These are phyloP conservation scores for Sinopyrophorus schimmeli DNA, from an alignment of 2,888 invertebrate genomes.

Conservation along the genomic window DNA sequence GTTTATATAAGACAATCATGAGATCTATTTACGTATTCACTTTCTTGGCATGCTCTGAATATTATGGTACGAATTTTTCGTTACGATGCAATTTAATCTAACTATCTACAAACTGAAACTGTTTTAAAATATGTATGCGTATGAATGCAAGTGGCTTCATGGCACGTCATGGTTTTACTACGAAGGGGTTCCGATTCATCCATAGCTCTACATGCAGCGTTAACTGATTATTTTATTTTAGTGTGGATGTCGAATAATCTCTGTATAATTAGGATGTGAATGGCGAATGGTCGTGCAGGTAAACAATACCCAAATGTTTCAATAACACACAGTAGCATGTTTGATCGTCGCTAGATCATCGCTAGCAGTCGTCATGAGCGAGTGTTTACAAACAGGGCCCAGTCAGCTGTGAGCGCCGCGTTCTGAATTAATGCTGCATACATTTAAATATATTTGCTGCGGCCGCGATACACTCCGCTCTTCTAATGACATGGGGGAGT, in stretches of 20 bases:
- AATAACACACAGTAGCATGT: slow-evolving; percentile 36
- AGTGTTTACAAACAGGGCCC: slow-evolving; percentile 57
- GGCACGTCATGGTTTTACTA: too few relatives aligned
- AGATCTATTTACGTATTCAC: too few relatives aligned
- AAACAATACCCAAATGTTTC: slow-evolving; percentile 39
- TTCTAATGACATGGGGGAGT: slow-evolving; percentile 35
- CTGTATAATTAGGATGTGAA: slow-evolving; percentile 31
- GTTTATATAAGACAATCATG: too few relatives aligned
- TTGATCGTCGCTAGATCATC: slow-evolving; percentile 35
- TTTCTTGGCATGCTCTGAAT: too few relatives aligned
- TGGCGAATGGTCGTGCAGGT: slow-evolving; percentile 32
- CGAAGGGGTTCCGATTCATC: too few relatives aligned
- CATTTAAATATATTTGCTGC: slow-evolving; percentile 57
- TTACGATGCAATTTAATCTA: too few relatives aligned
- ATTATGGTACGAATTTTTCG: too few relatives aligned
- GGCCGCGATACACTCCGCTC: slow-evolving; percentile 35
- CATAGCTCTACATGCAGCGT: slow-evolving; percentile 16
- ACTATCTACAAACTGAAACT: too few relatives aligned
- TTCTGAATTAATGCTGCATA: slow-evolving; percentile 58
- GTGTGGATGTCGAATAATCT: slow-evolving; percentile 22
- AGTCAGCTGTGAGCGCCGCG: slow-evolving; percentile 58
- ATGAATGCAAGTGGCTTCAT: too few relatives aligned
- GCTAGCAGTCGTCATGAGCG: slow-evolving; percentile 39
- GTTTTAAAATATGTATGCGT: too few relatives aligned
- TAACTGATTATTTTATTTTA: slow-evolving; percentile 14